A percentile compares a stretch with the other conserved stretches of the same genome.
Evolutionary conservation across 2,888 invertebrate genomes (phyloP).

Genomic region (Slavum lentiscoides): DNA sequence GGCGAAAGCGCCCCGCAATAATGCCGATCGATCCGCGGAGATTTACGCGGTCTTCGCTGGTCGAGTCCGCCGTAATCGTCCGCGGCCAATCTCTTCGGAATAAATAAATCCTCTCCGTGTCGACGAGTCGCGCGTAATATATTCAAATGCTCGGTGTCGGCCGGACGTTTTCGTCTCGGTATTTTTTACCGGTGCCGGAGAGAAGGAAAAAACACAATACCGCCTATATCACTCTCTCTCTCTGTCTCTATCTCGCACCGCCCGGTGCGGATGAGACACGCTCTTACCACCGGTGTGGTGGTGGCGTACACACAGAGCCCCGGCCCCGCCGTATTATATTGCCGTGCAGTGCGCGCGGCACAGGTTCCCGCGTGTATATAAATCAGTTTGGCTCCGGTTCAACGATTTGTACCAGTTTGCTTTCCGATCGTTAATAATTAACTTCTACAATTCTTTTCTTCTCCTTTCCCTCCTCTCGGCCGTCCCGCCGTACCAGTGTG

Average conservation of each 20-base stretch:
- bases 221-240: neutral
- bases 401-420: slow-evolving; percentile 50
- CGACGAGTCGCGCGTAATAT: neutral
- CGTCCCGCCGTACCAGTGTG: neutral
- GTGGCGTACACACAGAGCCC: too few relatives aligned
- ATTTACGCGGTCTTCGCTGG: slow-evolving; percentile 33
- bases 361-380: neutral
- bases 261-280: too few relatives aligned
- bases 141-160: neutral
- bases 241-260: too few relatives aligned
- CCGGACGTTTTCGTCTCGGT: too few relatives aligned
- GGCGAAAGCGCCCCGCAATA: slow-evolving; percentile 30
- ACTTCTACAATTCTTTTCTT: slow-evolving; percentile 2
- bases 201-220: slow-evolving; percentile 18
- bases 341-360: neutral
- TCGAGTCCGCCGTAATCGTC: neutral
- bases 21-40: slow-evolving; percentile 36
- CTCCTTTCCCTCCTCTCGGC: neutral
- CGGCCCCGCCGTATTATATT: too few relatives aligned
- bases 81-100: slow-evolving; percentile 34
- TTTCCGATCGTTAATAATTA: slow-evolving; percentile 51
- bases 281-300: too few relatives aligned
- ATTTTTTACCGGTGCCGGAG: too few relatives aligned
- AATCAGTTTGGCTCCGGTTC: slow-evolving; percentile 52
- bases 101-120: slow-evolving; percentile 26